Percentiles rank a stretch among this genome's conserved stretches.
Evolutionary conservation across 2,888 invertebrate species (phyloP).

Genomic region (Nephrotoma appendiculata): DNA sequence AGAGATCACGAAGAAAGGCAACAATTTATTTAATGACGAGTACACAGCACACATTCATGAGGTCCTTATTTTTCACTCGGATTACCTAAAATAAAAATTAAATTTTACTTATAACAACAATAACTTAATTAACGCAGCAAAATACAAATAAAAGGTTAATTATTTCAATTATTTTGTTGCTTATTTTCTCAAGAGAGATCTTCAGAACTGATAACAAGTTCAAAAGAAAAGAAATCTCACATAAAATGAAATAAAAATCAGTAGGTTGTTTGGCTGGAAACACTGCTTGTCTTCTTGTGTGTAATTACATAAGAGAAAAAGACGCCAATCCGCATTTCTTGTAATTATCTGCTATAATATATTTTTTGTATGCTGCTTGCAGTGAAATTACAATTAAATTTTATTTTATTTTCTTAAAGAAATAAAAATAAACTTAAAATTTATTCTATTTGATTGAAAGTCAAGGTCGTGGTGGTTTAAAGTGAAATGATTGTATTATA

Average conservation of each 20-base stretch:
- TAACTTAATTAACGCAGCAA: background rate
- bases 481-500: background rate
- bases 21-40: too few species aligned
- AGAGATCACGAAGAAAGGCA: too few species aligned
- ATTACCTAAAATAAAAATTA: too few species aligned
- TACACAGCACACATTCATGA: too few species aligned
- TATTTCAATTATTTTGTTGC: background rate
- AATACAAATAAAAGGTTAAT: background rate
- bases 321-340: background rate
- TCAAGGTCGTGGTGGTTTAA: background rate
- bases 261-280: background rate
- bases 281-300: background rate
- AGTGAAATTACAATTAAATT: background rate
- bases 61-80: too few species aligned
- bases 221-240: background rate
- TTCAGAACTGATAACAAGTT: background rate
- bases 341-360: background rate
- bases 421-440: background rate
- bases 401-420: background rate
- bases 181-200: background rate
- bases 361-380: background rate
- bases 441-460: background rate
- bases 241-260: background rate
- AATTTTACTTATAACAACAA: background rate
- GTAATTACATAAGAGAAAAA: background rate